phyloP scores from a whole-genome alignment of 2,797 vertebrate genomes.

The Perodicticus potto region DNA sequence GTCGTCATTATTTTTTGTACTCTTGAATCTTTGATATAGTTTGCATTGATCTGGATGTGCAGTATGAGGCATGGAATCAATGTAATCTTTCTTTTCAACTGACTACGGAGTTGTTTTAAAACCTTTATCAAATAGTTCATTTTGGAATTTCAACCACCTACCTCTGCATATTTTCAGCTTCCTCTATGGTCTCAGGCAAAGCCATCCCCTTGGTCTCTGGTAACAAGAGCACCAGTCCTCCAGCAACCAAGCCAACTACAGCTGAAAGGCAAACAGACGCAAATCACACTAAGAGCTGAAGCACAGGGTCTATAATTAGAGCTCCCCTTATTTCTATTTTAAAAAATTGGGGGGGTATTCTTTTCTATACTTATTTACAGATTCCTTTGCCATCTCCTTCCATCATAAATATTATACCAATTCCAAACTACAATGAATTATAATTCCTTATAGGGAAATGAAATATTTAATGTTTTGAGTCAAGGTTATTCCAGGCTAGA shows the following conservation, averaged over 20 bases:
- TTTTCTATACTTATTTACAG: conserved; percentile 58
- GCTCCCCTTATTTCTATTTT: not conserved
- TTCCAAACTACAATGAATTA: not conserved
- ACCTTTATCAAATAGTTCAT: rapidly evolving
- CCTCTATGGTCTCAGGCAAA: conserved; percentile 95
- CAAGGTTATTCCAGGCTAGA: conserved; percentile 70
- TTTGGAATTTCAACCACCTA: conserved; percentile 17
- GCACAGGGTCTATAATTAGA: not conserved
- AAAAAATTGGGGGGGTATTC: not conserved
- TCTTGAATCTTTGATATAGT: not conserved
- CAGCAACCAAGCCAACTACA: conserved; percentile 91
- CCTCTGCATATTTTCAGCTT: conserved; percentile 91
- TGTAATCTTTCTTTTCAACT: not conserved
- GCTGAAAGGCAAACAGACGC: conserved; percentile 85
- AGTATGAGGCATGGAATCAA: not conserved
- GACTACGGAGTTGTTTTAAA: not conserved
- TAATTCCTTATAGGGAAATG: conserved; percentile 75
- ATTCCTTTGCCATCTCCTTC: conserved; percentile 45
- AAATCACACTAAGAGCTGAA: not conserved
- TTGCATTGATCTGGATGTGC: not conserved
- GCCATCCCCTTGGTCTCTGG: conserved; percentile 95
- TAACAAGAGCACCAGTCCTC: conserved; percentile 93
- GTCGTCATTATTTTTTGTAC: not conserved
- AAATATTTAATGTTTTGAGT: conserved; percentile 64
- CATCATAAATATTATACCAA: conserved; percentile 39